phyloP scores from a whole-genome alignment of 2,888 invertebrate genomes.

The Mycogona germanica region DNA sequence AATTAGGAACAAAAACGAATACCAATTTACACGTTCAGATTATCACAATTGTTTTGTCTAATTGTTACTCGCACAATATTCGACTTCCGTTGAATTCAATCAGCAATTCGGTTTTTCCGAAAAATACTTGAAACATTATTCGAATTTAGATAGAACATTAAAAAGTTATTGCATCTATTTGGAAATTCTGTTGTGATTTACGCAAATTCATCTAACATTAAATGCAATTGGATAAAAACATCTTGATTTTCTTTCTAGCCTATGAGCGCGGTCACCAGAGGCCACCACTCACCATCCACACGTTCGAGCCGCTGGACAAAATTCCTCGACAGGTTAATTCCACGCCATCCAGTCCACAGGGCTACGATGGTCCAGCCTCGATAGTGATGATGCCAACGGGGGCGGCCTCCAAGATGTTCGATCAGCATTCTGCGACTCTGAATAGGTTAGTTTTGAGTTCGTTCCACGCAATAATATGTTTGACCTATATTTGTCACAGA shows the following conservation, averaged over 20 bases:
- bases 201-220: background rate
- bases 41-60: too few species aligned
- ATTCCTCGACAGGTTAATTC: slow-evolving; percentile 11
- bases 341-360: slow-evolving; percentile 16
- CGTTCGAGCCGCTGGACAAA: slow-evolving; percentile 62
- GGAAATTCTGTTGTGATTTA: background rate
- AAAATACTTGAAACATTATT: too few species aligned
- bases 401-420: background rate
- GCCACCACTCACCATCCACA: slow-evolving; percentile 73
- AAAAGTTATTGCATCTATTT: too few species aligned
- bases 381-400: background rate
- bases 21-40: background rate
- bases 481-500: too few species aligned
- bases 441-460: background rate
- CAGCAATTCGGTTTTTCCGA: too few species aligned
- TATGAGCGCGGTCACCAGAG: slow-evolving; percentile 76
- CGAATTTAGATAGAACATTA: too few species aligned
- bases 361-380: slow-evolving; percentile 5
- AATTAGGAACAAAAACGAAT: too few species aligned
- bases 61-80: too few species aligned
- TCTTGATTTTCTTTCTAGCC: slow-evolving; percentile 38
- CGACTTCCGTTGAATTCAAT: too few species aligned
- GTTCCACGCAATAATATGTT: too few species aligned
- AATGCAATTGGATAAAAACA: too few species aligned
- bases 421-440: slow-evolving; percentile 10